phyloP scores from a whole-genome alignment of 2,888 invertebrate species.

The Drosophila mettleri region DNA sequence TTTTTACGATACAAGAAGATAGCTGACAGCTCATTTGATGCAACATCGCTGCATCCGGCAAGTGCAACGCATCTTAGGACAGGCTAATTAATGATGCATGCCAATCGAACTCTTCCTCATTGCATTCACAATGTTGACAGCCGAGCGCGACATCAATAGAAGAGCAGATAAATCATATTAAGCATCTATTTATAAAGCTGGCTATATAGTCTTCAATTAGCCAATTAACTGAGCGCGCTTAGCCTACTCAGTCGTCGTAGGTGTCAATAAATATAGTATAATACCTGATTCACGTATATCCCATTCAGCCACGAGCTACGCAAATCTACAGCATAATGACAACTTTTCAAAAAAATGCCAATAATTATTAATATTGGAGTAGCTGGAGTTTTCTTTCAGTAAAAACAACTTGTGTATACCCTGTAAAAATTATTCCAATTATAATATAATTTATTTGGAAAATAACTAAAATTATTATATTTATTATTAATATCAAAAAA shows the following conservation, averaged over 20 bases:
- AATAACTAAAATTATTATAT: no score
- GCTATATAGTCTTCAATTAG: background rate
- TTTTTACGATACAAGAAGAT: conserved; percentile 50
- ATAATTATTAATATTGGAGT: conserved; percentile 38
- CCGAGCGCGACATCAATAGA: conserved; percentile 3
- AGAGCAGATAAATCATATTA: conserved; percentile 10
- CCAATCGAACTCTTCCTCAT: conserved; percentile 66
- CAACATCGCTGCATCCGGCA: conserved; percentile 64
- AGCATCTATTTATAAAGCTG: conserved; percentile 6
- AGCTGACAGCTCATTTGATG: conserved; percentile 30
- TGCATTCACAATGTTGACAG: conserved; percentile 42
- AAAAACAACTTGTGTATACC: background rate
- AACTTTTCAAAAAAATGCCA: conserved; percentile 26
- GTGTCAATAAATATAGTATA: conserved; percentile 32
- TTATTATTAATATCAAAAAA: no score
- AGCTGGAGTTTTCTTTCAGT: background rate
- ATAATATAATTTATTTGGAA: no score
- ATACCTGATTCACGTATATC: conserved; percentile 18
- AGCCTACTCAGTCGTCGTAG: conserved; percentile 13
- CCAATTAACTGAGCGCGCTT: conserved; percentile 1
- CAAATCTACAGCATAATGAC: conserved; percentile 37
- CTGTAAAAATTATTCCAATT: conserved; percentile 5
- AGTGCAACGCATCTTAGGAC: conserved; percentile 37
- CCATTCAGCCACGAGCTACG: conserved; percentile 15
- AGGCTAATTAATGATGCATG: conserved; percentile 37